Base-by-base conservation (phyloP, 2,888 invertebrate genomes). In the Alloplasta piceator region DNA sequence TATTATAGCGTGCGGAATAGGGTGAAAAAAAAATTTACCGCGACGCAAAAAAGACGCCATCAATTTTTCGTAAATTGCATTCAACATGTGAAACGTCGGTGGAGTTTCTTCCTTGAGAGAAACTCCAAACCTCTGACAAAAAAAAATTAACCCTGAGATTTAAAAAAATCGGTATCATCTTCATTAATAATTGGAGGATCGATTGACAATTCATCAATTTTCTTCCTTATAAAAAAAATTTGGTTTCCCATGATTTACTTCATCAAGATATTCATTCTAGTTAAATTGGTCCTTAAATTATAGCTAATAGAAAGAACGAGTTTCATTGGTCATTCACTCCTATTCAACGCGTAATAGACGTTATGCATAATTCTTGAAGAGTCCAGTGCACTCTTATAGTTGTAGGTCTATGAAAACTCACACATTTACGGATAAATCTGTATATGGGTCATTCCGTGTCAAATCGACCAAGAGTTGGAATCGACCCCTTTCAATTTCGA, bases 1-100 rank as follows among this genome's bases (percentile, higher is more conserved):
- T 80, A 67, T 36, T 56, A 43, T 60, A 56, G 55, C 75, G 60
- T 60, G 66, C 14, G 39, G 58, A 50, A 76, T n/a, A 48, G 38
- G 14, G 41, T 12, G 12, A 48, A 41, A 52, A 48, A 38, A 58
- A 58, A 26, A 58, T 58, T 38, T 52, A 43, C 26, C 26, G 26
- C 26, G 16, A 48, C 68, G 14, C 14, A 1, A 52, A 26, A 26
- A 26, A 26, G 3, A 26, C 26, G 26, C 26, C 14, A 14, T 52
- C 14, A 16, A 6, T 52, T 14, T 52, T 14, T 52, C 52, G 16
- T 1, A 14, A 58, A 66, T 36, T 50, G 52, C 58, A 48, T n/a
- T 26, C 3, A 26, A 26, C 26, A 26, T 3, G 26, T 3, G 26
- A 26, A 26, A 26, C 26, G 26, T 26, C 26, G 26, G 26, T 26